phyloP scores from a whole-genome alignment of 2,888 invertebrate species.

The Scelioninae gen. 1 region DNA sequence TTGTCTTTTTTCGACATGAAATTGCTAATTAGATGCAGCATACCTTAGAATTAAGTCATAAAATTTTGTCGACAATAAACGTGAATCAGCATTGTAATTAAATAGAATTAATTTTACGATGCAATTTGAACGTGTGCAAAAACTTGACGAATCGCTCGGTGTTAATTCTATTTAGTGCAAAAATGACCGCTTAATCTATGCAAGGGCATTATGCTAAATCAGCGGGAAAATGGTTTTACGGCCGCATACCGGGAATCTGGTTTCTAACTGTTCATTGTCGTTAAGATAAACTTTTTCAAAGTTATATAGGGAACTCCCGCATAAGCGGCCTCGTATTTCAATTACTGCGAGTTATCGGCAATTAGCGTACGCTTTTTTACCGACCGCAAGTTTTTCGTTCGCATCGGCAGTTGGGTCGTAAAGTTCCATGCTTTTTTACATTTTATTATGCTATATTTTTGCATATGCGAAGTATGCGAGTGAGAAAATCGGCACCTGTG shows the following conservation, averaged over 20 bases:
- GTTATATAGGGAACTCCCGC: neutral
- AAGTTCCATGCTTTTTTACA: neutral
- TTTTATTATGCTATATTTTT: conserved; percentile 3
- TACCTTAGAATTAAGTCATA: conserved; percentile 13
- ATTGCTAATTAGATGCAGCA: conserved; percentile 16
- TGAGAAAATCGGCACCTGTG: conserved; percentile 32
- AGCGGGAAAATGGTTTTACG: conserved; percentile 46
- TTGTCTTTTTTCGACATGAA: neutral
- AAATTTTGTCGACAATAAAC: conserved; percentile 38
- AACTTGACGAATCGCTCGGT: conserved; percentile 24
- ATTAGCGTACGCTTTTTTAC: conserved; percentile 32
- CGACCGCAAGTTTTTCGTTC: conserved; percentile 6
- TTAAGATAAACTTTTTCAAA: conserved; percentile 32
- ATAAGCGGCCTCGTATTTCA: conserved; percentile 42
- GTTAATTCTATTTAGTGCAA: conserved; percentile 40
- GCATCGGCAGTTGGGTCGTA: conserved; percentile 29
- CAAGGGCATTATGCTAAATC: conserved; percentile 41
- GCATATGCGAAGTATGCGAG: neutral
- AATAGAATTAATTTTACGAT: conserved; percentile 46
- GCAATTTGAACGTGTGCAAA: conserved; percentile 19
- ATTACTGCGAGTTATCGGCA: conserved; percentile 29
- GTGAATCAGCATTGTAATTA: conserved; percentile 36
- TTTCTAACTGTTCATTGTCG: conserved; percentile 61
- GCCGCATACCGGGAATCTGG: conserved; percentile 18
- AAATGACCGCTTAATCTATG: conserved; percentile 21